Evolutionary conservation across 2,888 invertebrate genomes (phyloP), one percentile per base, ranked within the genome.

Genomic region (Drosophila robusta): DNA sequence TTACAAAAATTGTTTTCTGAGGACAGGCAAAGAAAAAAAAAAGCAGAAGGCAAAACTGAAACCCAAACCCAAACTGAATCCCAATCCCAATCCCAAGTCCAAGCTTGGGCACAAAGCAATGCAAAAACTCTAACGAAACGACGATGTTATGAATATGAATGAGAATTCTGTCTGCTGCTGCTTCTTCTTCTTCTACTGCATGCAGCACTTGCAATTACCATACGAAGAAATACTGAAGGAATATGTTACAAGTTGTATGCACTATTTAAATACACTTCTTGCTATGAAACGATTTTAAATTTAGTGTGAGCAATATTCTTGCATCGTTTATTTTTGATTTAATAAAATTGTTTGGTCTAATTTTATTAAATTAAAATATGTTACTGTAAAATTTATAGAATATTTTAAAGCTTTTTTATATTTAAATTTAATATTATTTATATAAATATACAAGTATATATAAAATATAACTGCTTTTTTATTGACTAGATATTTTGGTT

Each of bases 81-180:
- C 50, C n/a, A 50, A 61, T 44, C 36, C 56, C 11, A 50, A 61
- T 44, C 39, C 56, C 29, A 29, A 9, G 41, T 47, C 60, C 54
- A 62, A 47, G 54, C 65, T 18, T 42, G n/a, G 39, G 51, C 39
- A 55, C 12, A 66, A 39, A 45, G 51, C 44, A 44, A 12, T 16
- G 56, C 70, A 76, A 79, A 64, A 66, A 62, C 66, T 66, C 67
- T 63, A 83, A 49, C 62, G 65, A 80, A 87, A 87, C 79, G 82
- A 77, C 65, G 68, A 76, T 70, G 83, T 87, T 84, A 84, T 84
- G 83, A 84, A 84, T 84, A 84, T 87, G 83, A 84, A 84, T 84
- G 88, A 85, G 86, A 26, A 42, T 24, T 22, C 46, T 22, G 38
- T 51, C 55, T 62, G 9, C 32, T 14, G 16, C 12, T 63, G 39